These are phyloP conservation scores for Dendrolimus kikuchii DNA, from an alignment of 1,140 invertebrate species.

Conservation along the genomic window DNA sequence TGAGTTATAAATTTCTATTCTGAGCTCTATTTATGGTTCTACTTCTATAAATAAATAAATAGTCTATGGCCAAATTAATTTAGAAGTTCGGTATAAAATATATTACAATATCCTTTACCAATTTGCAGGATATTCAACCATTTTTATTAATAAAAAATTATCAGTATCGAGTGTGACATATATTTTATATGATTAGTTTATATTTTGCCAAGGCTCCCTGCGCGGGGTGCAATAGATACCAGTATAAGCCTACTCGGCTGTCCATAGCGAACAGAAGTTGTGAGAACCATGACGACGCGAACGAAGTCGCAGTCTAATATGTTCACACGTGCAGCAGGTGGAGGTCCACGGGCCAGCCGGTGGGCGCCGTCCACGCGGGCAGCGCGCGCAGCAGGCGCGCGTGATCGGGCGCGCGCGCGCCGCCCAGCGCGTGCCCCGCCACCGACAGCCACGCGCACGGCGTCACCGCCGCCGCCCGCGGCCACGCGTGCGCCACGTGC, in stretches of 20 bases:
- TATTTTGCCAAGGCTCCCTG: too few relatives aligned
- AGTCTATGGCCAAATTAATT: too few relatives aligned
- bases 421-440: slow-evolving; percentile 30
- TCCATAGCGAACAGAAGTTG: background rate
- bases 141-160: too few relatives aligned
- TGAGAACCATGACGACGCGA: background rate
- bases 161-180: too few relatives aligned
- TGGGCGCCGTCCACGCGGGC: slow-evolving; percentile 27
- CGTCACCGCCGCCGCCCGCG: slow-evolving; percentile 4
- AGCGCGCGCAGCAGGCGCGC: slow-evolving; percentile 17
- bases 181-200: too few relatives aligned
- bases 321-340: slow-evolving; percentile 26
- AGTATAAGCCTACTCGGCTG: background rate
- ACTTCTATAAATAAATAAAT: too few relatives aligned
- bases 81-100: too few relatives aligned
- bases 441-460: slow-evolving; percentile 23
- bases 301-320: background rate
- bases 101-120: too few relatives aligned
- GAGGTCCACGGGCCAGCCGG: slow-evolving; percentile 48
- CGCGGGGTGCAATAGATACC: too few relatives aligned
- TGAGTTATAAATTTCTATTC: too few relatives aligned
- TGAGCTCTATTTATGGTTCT: too few relatives aligned
- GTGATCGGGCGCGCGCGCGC: slow-evolving; percentile 14
- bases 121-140: too few relatives aligned
- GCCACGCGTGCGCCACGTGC: slow-evolving; percentile 4